Evolutionary conservation across 2,113 vertebrate genomes (phyloP), one percentile per base, ranked within the genome.

Genomic region (Apodemus sylvaticus): DNA sequence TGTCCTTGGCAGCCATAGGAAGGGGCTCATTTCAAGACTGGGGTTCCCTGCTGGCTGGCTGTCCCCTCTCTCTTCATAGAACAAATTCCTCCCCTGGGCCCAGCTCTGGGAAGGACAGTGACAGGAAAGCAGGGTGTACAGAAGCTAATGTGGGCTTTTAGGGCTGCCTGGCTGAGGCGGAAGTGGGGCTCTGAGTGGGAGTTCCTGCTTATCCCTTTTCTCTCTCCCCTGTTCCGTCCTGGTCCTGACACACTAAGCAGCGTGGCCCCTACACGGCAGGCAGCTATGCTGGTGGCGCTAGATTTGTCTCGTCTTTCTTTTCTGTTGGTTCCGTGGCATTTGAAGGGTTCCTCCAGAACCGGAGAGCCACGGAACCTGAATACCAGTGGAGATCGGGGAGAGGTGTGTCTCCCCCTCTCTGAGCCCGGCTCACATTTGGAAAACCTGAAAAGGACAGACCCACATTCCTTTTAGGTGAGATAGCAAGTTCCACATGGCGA

Each of bases 381-480:
- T 51, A 12, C 3, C 0, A 20, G 39, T 12, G 82, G 62, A 86
- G 60, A 51, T 36, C 10, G 22, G 1, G n/a, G 1, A 6, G 66
- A 64, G 42, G 51, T 83, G 68, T 76, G 36, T 73, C 42, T 88
- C 6, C 0, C 0, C 55, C 12, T 55, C 20, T 51, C 19, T 1
- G 31, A 86, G 42, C 29, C 76, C 51, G 29, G 55, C 19, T 45
- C 39, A 6, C 53, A 24, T 82, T 34, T 19, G 26, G 92, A 86
- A 51, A 91, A 60, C 81, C 87, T 42, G 85, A 19, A 48, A 2
- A 34, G n/a, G 81, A 78, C 7, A 66, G 89, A 64, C 42, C 39
- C 94, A 76, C 96, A 95, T 96, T 97, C 95, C 76, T 97, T 95
- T 88, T 83, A 96, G 90, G 95, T 97, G 96, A 97, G 94, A 53